These are phyloP conservation scores for Opisthograptis luteolata DNA, from an alignment of 2,888 invertebrate genomes.

Conservation along the genomic window DNA sequence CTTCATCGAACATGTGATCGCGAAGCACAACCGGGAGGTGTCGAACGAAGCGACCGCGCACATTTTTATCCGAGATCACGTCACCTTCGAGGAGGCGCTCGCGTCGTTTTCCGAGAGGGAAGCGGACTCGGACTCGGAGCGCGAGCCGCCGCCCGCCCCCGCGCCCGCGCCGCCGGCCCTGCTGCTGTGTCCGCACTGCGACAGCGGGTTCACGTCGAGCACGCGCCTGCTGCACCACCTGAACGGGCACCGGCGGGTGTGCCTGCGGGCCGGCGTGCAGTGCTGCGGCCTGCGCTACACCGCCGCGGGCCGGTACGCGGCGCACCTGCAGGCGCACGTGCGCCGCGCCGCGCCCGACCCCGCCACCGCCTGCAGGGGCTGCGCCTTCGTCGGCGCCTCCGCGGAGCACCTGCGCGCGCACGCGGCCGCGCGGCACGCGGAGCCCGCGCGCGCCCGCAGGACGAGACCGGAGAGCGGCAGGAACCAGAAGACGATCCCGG, in stretches of 20 bases:
- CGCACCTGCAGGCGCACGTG: slow-evolving; percentile 60
- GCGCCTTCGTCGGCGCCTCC: slow-evolving; percentile 46
- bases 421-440: slow-evolving; percentile 33
- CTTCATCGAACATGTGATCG: slow-evolving; percentile 53
- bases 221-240: slow-evolving; percentile 61
- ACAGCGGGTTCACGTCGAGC: slow-evolving; percentile 57
- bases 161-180: neutral
- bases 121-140: slow-evolving; percentile 21
- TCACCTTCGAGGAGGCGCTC: slow-evolving; percentile 63
- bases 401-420: slow-evolving; percentile 41
- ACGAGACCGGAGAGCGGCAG: slow-evolving; percentile 25
- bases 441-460: slow-evolving; percentile 14
- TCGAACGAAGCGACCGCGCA: slow-evolving; percentile 34
- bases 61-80: slow-evolving; percentile 56
- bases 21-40: slow-evolving; percentile 40
- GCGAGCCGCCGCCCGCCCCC: neutral
- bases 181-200: slow-evolving; percentile 59
- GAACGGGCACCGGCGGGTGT: slow-evolving; percentile 55
- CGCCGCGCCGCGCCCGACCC: slow-evolving; percentile 9
- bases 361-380: slow-evolving; percentile 48
- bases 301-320: slow-evolving; percentile 32
- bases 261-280: slow-evolving; percentile 41
- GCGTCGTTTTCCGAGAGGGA: slow-evolving; percentile 45
- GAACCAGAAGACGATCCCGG: slow-evolving; percentile 64
- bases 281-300: slow-evolving; percentile 50